Evolutionary conservation across 2,888 invertebrate genomes (phyloP), one percentile per base, ranked within the genome.

Genomic region (Unio pictorum): DNA sequence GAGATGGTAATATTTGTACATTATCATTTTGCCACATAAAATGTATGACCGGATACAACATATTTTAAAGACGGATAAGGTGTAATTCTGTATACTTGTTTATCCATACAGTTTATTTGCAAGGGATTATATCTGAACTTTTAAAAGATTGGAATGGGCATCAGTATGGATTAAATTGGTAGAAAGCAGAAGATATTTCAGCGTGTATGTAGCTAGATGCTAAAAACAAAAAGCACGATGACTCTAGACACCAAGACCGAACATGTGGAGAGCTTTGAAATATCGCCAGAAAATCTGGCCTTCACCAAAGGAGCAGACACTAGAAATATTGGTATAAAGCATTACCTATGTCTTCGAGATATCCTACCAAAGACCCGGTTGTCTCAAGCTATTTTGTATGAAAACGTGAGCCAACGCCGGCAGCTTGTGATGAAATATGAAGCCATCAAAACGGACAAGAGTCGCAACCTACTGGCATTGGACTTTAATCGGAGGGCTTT

Each of bases 321-420:
- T 1, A 76, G 76, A 64, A 83, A 84, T 69, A 84, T 84, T 54
- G 78, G 81, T 57, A 81, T 84, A 54, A 84, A 84, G 68, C 85
- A 86, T 67, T 81, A 82, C 62, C 68, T 84, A 55, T 81, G 84
- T 70, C 82, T 86, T 30, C 80, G 83, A 26, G 80, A 82, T 69
- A 80, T 82, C n/a, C 75, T 86, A 58, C 86, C 86, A 20, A 87
- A 85, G 66, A 85, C 86, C 0, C 73, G 82, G 17, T 76, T 87
- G 34, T 81, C 81, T 26, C 84, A 85, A 66, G 79, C 86, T 23
- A 85, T 87, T 30, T 73, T 86, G 55, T 81, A 86, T 74, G 85
- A 86, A 69, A 86, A 87, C 70, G 78, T 81, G 20, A 85, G 84
- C 64, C 84, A 86, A 68, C 82, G 81, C 56, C 76, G 86, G 17